These are phyloP conservation scores for Onchidella celtica DNA, from an alignment of 2,888 invertebrate genomes.

Conservation along the genomic window DNA sequence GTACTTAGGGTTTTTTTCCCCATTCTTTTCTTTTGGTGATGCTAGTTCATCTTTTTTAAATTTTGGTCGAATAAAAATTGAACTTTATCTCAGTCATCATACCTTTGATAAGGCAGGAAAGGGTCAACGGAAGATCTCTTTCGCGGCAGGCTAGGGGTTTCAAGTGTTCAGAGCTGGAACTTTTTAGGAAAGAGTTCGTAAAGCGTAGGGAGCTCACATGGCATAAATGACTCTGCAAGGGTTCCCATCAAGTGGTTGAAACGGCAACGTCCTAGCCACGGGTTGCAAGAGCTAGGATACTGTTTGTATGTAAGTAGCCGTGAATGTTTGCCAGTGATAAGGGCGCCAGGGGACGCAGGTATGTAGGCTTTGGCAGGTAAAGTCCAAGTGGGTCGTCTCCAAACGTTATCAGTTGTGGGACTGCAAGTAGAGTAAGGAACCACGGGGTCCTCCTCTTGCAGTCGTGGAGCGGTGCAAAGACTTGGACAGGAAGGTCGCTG, in stretches of 20 bases:
- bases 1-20: too few species aligned
- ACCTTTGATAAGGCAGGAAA: too few species aligned
- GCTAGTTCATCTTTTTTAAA: too few species aligned
- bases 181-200: too few species aligned
- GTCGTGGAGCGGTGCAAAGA: too few species aligned
- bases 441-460: neutral
- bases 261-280: neutral
- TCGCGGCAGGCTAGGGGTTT: neutral
- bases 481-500: too few species aligned
- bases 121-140: neutral
- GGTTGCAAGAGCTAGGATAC: neutral
- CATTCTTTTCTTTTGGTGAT: too few species aligned
- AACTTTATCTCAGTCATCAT: too few species aligned
- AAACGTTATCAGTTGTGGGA: slow-evolving; percentile 81
- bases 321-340: slow-evolving; percentile 11
- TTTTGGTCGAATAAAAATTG: too few species aligned
- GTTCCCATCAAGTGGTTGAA: neutral
- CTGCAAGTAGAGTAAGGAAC: too few species aligned
- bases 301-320: neutral
- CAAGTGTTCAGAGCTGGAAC: too few species aligned
- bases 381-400: neutral
- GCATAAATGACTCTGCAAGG: neutral
- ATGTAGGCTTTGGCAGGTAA: neutral
- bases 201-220: neutral
- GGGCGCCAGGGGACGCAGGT: slow-evolving; percentile 6